Evolutionary conservation across 2,797 vertebrate species (phyloP).

Genomic region (Mallotus villosus): DNA sequence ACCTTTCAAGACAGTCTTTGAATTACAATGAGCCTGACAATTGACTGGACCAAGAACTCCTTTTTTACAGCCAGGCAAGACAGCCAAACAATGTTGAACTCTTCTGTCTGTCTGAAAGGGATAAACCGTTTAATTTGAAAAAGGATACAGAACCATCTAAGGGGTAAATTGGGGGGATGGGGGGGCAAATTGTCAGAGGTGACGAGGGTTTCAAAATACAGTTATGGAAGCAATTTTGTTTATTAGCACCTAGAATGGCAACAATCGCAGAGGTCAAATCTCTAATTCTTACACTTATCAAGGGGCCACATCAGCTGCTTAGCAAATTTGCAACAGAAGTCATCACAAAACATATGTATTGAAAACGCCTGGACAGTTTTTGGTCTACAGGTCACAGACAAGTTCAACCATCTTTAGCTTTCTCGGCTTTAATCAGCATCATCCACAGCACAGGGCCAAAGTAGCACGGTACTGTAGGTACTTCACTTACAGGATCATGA

Average conservation of each 20-base stretch:
- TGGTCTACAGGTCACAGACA: too few relatives aligned
- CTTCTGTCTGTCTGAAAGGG: slow-evolving; percentile 46
- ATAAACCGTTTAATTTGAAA: slow-evolving; percentile 46
- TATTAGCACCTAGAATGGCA: background rate
- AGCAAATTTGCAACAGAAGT: too few relatives aligned
- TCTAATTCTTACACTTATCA: background rate
- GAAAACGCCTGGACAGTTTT: too few relatives aligned
- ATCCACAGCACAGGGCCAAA: background rate
- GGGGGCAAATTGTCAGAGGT: slow-evolving; percentile 25
- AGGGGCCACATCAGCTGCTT: background rate
- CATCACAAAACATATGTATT: too few relatives aligned
- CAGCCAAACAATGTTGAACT: slow-evolving; percentile 62
- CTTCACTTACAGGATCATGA: background rate
- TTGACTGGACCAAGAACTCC: slow-evolving; percentile 55
- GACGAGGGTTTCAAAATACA: background rate
- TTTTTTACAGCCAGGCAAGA: slow-evolving; percentile 52
- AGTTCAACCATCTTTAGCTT: too few relatives aligned
- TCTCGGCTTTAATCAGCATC: too few relatives aligned
- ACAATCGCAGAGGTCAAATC: background rate
- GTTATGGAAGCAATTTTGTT: slow-evolving; percentile 8
- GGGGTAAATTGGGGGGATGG: slow-evolving; percentile 29
- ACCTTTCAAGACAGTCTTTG: slow-evolving; percentile 63
- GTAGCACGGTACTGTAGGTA: background rate
- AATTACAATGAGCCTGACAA: slow-evolving; percentile 62
- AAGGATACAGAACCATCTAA: slow-evolving; percentile 43